phyloP scores from a whole-genome alignment of 1,140 invertebrate species.

The Drosophila tsacasi region DNA sequence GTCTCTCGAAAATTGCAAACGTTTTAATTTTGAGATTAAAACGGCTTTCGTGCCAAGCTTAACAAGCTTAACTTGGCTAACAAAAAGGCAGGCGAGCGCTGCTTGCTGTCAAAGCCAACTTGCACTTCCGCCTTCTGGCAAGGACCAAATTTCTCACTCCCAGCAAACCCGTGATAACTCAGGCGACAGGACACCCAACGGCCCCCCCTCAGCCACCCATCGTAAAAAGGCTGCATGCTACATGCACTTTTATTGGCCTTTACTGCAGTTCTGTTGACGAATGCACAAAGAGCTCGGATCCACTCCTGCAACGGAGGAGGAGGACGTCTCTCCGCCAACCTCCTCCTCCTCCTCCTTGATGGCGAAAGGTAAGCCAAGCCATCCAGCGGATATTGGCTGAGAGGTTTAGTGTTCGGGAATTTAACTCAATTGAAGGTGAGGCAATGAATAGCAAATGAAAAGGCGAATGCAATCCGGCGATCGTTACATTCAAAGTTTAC shows the following conservation, averaged over 20 bases:
- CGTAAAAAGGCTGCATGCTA: constrained; percentile 69
- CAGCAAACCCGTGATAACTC: constrained; percentile 5
- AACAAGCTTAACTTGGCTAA: constrained; percentile 81
- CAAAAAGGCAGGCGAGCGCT: constrained; percentile 51
- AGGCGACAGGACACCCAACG: constrained; percentile 6
- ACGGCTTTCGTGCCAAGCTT: constrained; percentile 80
- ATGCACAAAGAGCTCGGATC: constrained; percentile 56
- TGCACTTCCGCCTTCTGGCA: constrained; percentile 53
- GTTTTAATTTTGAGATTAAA: constrained; percentile 85
- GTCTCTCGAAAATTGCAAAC: constrained; percentile 78
- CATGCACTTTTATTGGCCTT: constrained; percentile 82
- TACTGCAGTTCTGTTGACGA: constrained; percentile 76
- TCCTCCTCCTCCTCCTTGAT: background rate
- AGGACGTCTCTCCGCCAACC: constrained; percentile 1
- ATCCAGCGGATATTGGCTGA: constrained; percentile 57
- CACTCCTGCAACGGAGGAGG: constrained; percentile 31
- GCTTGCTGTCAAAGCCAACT: constrained; percentile 36
- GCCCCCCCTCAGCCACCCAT: constrained; percentile 9
- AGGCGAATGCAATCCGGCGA: constrained; percentile 44
- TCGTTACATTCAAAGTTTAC: constrained; percentile 36
- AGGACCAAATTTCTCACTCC: constrained; percentile 30
- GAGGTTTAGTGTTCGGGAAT: constrained; percentile 62
- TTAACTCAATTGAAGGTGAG: constrained; percentile 66
- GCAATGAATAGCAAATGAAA: constrained; percentile 70
- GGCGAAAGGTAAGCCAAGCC: constrained; percentile 25